Conservation (phyloP, 2,113 vertebrate species). For the Microcebus ravelobensis region DNA sequence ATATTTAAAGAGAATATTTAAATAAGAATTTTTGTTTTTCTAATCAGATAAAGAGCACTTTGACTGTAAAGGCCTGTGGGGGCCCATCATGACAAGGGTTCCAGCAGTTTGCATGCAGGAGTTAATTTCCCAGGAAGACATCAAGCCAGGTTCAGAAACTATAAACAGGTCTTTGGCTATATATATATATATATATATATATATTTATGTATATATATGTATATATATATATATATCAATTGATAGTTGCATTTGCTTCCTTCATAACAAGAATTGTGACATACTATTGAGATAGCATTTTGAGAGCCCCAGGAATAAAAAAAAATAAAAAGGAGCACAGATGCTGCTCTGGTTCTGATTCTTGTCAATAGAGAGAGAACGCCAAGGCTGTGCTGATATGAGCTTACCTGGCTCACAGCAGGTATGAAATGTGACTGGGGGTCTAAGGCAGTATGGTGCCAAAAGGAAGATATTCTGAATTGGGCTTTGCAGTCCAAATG, state of each 20-base stretch:
- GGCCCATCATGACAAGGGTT: not conserved
- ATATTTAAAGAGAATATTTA: conserved; percentile 40
- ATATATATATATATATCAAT: too few relatives aligned
- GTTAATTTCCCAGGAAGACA: not conserved
- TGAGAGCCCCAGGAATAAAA: conserved; percentile 10
- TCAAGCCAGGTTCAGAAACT: not conserved
- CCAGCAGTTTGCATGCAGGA: not conserved
- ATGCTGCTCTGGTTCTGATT: not conserved
- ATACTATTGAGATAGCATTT: conserved; percentile 28
- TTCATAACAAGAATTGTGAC: not conserved
- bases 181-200: not conserved
- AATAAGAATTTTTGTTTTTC: conserved; percentile 32
- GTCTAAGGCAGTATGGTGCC: not conserved
- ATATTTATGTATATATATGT: too few relatives aligned
- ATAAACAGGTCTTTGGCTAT: not conserved
- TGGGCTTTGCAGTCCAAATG: not conserved
- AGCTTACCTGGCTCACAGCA: not conserved
- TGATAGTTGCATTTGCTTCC: not conserved
- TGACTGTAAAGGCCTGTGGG: not conserved
- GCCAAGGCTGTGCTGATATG: not conserved
- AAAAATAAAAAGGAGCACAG: not conserved
- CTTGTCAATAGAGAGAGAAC: not conserved
- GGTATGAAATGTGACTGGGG: not conserved
- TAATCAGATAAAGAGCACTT: conserved; percentile 42
- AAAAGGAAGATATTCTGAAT: conserved; percentile 11